Percentiles rank a stretch among this genome's conserved stretches.
These are phyloP conservation scores for Capromys pilorides DNA, from an alignment of 2,797 vertebrate species.

Conservation along the genomic window DNA sequence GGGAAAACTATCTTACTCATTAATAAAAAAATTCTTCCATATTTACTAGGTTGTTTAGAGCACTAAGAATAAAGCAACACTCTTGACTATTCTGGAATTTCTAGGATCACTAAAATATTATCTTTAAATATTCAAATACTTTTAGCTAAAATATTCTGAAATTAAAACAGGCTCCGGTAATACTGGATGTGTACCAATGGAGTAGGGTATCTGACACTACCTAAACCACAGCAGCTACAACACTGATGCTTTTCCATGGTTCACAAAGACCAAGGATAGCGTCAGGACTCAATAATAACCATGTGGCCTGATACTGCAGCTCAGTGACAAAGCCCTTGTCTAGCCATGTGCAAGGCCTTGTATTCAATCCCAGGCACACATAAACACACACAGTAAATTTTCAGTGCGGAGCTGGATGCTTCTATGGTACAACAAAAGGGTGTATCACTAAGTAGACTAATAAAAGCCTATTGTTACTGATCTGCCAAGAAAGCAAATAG, in stretches of 20 bases:
- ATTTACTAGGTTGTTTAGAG: neutral
- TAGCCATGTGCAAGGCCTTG: neutral
- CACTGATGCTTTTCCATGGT: neutral
- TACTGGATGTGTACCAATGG: neutral
- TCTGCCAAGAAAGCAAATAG: conserved; percentile 94
- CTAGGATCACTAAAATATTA: neutral
- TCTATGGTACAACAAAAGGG: neutral
- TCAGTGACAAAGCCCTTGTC: neutral
- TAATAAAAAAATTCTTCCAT: neutral
- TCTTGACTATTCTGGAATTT: neutral
- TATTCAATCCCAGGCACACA: neutral
- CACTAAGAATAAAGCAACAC: neutral
- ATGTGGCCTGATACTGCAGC: neutral
- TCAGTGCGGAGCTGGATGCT: neutral
- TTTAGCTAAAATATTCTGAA: neutral
- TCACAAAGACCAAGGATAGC: conserved; percentile 11
- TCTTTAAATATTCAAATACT: conserved; percentile 27
- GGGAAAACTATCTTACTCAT: neutral
- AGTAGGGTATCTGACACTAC: neutral
- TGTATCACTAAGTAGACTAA: conserved; percentile 7
- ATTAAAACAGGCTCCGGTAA: neutral
- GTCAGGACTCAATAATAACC: neutral
- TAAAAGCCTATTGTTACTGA: conserved; percentile 83
- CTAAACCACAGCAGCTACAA: neutral
- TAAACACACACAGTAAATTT: neutral